A percentile compares a stretch with the other conserved stretches of the same genome.
phyloP scores from a whole-genome alignment of 2,797 vertebrate species.

The Aldrovandia affinis region DNA sequence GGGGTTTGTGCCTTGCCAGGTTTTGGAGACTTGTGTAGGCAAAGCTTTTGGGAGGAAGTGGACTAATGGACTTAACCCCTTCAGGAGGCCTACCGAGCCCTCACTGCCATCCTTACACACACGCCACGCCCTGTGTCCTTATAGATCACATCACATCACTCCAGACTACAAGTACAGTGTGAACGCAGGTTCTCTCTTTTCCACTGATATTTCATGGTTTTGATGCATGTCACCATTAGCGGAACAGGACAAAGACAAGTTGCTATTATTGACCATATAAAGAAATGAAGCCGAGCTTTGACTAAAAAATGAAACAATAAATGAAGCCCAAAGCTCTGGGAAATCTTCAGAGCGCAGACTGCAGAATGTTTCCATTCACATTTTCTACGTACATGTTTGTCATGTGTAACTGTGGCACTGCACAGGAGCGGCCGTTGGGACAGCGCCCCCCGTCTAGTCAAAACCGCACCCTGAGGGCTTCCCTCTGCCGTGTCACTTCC shows the following conservation, averaged over 20 bases:
- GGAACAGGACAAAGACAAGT: slow-evolving; percentile 4
- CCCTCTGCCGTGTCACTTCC: slow-evolving; percentile 47
- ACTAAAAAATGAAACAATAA: not conserved
- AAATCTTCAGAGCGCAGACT: not conserved
- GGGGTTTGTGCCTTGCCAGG: too few species aligned
- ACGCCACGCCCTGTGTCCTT: too few species aligned
- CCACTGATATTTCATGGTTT: too few species aligned
- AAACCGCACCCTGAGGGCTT: slow-evolving; percentile 25
- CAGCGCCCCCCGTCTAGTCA: not conserved
- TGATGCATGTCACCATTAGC: not conserved
- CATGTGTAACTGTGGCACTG: not conserved
- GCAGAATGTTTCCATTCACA: not conserved
- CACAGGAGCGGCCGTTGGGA: not conserved
- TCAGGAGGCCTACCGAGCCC: too few species aligned
- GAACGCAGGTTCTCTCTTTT: too few species aligned
- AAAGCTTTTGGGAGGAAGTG: slow-evolving; percentile 26
- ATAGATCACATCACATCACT: too few species aligned
- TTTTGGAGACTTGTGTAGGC: slow-evolving; percentile 37
- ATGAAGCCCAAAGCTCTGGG: not conserved
- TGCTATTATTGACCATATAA: not conserved
- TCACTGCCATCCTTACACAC: too few species aligned
- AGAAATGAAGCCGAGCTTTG: not conserved
- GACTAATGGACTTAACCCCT: slow-evolving; percentile 28
- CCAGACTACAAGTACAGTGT: too few species aligned
- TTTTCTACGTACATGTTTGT: not conserved